phyloP scores from a whole-genome alignment of 2,797 vertebrate species.

The Aphelocoma californica region DNA sequence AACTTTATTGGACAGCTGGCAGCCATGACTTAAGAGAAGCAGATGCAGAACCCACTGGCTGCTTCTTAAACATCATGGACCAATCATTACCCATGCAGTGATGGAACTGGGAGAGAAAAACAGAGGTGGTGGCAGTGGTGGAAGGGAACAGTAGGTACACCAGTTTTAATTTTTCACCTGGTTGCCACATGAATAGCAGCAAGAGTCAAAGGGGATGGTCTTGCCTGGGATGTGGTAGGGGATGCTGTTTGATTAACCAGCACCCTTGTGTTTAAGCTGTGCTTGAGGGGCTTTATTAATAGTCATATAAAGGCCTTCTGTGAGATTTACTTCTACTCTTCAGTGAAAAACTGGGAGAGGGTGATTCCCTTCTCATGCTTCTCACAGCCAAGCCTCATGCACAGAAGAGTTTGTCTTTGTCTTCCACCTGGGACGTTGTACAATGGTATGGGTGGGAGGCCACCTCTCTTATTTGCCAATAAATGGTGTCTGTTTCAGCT shows the following conservation, averaged over 20 bases:
- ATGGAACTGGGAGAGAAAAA: not conserved
- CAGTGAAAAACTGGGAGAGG: not conserved
- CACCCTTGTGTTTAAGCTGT: not conserved
- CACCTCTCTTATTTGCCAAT: not conserved
- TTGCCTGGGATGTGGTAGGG: not conserved
- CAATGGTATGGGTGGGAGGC: not conserved
- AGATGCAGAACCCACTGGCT: not conserved
- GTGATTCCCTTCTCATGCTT: not conserved
- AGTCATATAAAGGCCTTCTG: not conserved
- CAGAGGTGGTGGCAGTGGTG: not conserved
- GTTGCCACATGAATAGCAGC: not conserved
- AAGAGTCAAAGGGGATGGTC: not conserved
- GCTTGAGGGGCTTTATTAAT: not conserved
- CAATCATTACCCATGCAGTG: not conserved
- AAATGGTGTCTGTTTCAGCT: slow-evolving; percentile 24
- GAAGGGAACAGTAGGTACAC: not conserved
- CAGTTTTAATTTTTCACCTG: not conserved
- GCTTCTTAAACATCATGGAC: not conserved
- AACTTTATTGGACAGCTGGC: not conserved
- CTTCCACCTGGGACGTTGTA: not conserved
- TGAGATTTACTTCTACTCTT: not conserved
- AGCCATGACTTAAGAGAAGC: not conserved
- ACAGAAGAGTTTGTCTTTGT: not conserved
- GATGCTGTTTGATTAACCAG: not conserved
- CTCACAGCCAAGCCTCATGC: not conserved